These are phyloP conservation scores for Isurus oxyrinchus DNA, from an alignment of 2,113 vertebrate species.

Conservation along the genomic window DNA sequence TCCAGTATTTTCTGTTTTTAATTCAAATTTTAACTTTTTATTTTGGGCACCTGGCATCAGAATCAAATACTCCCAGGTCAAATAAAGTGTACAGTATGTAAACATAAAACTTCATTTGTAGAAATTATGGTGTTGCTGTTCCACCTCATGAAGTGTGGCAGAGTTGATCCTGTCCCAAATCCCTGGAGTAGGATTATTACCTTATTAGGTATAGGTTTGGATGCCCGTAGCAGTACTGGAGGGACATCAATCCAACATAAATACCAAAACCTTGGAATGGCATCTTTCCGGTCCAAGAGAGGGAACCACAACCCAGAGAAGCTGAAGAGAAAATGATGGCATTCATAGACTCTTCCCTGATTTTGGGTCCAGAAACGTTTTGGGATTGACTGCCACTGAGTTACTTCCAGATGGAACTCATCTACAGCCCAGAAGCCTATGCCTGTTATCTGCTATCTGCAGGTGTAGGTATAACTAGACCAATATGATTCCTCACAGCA, in stretches of 20 bases:
- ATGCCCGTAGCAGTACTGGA: background rate
- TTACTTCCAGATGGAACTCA: no score
- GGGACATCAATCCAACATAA: background rate
- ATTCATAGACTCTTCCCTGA: no score
- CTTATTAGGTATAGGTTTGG: background rate
- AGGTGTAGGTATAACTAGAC: no score
- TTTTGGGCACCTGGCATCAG: background rate
- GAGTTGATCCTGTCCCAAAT: background rate
- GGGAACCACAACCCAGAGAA: background rate
- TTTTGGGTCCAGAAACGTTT: no score
- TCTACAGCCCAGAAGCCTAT: no score
- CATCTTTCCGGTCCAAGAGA: background rate
- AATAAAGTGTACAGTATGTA: background rate
- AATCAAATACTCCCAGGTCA: background rate
- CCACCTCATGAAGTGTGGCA: background rate
- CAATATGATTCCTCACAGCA: no score
- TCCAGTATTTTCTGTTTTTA: background rate
- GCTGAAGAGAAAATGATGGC: background rate
- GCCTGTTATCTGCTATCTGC: no score
- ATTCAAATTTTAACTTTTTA: background rate
- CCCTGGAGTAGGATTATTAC: background rate
- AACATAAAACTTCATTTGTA: background rate
- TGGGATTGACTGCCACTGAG: no score
- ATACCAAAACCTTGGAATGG: background rate
- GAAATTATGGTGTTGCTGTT: background rate